A percentile compares a stretch with the other conserved stretches of the same genome.
phyloP scores from a whole-genome alignment of 2,113 vertebrate species.

The Laticauda laticaudata region DNA sequence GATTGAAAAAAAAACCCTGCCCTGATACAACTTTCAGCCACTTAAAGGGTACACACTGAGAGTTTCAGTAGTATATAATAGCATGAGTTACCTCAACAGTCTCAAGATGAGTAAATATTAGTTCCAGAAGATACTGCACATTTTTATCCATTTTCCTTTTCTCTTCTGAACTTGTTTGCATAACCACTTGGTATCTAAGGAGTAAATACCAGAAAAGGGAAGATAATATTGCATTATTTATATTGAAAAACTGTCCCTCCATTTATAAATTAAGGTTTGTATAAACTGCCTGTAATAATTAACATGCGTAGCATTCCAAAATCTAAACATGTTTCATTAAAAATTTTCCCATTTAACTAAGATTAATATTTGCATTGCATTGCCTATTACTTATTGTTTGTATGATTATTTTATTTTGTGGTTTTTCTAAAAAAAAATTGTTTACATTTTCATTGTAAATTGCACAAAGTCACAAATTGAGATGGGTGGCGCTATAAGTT shows the following conservation, averaged over 20 bases:
- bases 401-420: neutral
- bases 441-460: neutral
- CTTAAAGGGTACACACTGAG: neutral
- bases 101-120: slow-evolving; percentile 68
- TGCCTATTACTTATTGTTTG: neutral
- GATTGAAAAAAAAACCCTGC: neutral
- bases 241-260: neutral
- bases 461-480: neutral
- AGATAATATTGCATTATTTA: neutral
- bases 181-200: slow-evolving; percentile 70
- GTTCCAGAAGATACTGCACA: slow-evolving; percentile 68
- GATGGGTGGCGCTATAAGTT: neutral
- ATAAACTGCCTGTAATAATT: neutral
- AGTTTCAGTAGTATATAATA: neutral
- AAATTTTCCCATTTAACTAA: neutral
- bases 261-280: neutral
- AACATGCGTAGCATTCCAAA: neutral
- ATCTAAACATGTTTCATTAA: neutral
- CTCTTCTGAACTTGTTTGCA: slow-evolving; percentile 74
- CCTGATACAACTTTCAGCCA: neutral
- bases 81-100: slow-evolving; percentile 66
- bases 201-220: slow-evolving; percentile 7
- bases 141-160: slow-evolving; percentile 70
- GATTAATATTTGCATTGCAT: neutral
- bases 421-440: neutral